Conservation (phyloP, 2,888 invertebrate species). For the Stictocephala bisonia region DNA sequence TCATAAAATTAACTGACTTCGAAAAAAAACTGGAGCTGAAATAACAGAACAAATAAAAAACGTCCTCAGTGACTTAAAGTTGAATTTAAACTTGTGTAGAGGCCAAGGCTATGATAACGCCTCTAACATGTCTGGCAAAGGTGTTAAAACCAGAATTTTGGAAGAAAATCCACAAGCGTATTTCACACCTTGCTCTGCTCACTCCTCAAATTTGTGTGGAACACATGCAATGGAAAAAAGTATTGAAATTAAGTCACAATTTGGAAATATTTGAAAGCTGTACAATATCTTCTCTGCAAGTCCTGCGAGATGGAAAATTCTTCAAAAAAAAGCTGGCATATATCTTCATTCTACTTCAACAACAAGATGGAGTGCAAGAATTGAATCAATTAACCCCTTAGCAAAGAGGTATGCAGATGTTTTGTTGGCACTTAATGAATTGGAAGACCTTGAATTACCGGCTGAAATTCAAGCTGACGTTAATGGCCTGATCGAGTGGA, state of each 20-base stretch:
- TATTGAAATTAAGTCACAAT: constrained; percentile 17
- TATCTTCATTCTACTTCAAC: constrained; percentile 33
- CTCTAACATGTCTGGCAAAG: not conserved
- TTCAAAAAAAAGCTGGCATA: constrained; percentile 33
- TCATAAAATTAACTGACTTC: constrained; percentile 9
- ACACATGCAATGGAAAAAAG: constrained; percentile 28
- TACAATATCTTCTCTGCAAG: constrained; percentile 28
- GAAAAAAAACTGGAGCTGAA: not conserved
- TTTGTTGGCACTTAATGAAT: constrained; percentile 12
- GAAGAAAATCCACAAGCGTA: not conserved
- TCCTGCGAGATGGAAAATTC: constrained; percentile 37
- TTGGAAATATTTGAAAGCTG: constrained; percentile 15
- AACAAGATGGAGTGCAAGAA: constrained; percentile 39
- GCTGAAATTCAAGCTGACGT: constrained; percentile 38
- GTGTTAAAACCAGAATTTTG: not conserved
- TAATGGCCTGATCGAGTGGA: constrained; percentile 22
- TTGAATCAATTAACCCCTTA: constrained; percentile 30
- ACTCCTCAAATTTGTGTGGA: constrained; percentile 5
- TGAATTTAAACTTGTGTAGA: not conserved
- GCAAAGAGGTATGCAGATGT: constrained; percentile 22
- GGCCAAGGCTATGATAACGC: not conserved
- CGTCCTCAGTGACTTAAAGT: not conserved
- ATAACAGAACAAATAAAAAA: not conserved
- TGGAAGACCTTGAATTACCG: constrained; percentile 17
- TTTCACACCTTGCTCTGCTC: not conserved